phyloP scores from a whole-genome alignment of 2,113 vertebrate species.

The Nannospalax galili region DNA sequence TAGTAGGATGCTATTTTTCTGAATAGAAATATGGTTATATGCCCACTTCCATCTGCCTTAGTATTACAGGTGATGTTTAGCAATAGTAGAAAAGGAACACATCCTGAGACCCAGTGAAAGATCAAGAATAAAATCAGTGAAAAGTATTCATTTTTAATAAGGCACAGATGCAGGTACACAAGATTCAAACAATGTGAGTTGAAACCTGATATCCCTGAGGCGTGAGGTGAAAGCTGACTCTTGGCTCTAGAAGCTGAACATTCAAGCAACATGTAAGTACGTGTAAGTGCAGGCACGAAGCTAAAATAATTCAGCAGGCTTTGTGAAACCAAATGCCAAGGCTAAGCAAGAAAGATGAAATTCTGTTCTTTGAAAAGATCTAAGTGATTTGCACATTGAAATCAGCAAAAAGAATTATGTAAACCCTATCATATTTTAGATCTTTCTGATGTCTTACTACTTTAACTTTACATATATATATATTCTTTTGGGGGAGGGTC shows the following conservation, averaged over 20 bases:
- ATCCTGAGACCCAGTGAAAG: conserved; percentile 40
- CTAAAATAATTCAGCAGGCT: conserved; percentile 59
- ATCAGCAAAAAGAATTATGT: background rate
- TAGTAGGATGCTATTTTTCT: conserved; percentile 27
- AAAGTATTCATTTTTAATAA: conserved; percentile 78
- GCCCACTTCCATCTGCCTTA: conserved; percentile 34
- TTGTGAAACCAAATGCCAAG: conserved; percentile 43
- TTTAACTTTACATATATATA: background rate
- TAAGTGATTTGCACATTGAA: background rate
- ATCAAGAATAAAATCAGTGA: conserved; percentile 72
- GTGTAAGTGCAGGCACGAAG: conserved; percentile 75
- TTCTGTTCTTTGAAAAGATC: conserved; percentile 49
- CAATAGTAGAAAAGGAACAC: conserved; percentile 66
- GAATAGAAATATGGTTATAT: background rate
- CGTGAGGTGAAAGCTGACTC: conserved; percentile 81
- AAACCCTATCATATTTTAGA: background rate
- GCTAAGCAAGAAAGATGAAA: conserved; percentile 9
- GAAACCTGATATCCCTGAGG: conserved; percentile 82
- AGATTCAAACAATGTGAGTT: conserved; percentile 60
- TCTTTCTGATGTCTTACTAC: background rate
- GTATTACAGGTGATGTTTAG: conserved; percentile 46
- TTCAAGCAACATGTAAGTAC: conserved; percentile 77
- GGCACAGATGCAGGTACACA: conserved; percentile 55
- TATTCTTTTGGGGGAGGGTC: too few species aligned
- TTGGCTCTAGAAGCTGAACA: conserved; percentile 78